These are phyloP conservation scores for Chloromyia formosa DNA, from an alignment of 2,888 invertebrate species.

Conservation along the genomic window DNA sequence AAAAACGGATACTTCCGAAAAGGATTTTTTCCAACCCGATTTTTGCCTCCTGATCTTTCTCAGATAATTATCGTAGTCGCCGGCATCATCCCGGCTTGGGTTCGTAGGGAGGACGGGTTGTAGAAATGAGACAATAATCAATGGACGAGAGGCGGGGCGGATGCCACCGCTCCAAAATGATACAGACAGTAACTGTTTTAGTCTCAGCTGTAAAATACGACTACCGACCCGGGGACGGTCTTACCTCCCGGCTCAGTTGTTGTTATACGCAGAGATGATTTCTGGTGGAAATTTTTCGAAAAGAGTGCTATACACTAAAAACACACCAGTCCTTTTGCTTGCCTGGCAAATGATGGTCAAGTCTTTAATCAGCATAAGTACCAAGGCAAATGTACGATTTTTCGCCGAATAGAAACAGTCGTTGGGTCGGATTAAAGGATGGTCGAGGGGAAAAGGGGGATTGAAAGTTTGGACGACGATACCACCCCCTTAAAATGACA, in stretches of 20 bases:
- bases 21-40: conserved; percentile 11
- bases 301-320: neutral
- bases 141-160: too few species aligned
- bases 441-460: neutral
- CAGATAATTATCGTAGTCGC: conserved; percentile 34
- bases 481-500: neutral
- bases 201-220: conserved; percentile 16
- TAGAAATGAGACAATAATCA: conserved; percentile 6
- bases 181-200: neutral
- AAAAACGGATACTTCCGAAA: conserved; percentile 41
- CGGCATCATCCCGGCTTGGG: too few species aligned
- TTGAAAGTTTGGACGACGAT: neutral
- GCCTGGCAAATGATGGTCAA: conserved; percentile 48
- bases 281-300: neutral
- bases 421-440: neutral
- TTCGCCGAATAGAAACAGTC: neutral
- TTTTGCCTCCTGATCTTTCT: conserved; percentile 40
- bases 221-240: neutral
- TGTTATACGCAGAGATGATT: conserved; percentile 12
- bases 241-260: neutral
- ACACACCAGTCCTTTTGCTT: conserved; percentile 38
- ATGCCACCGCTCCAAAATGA: too few species aligned
- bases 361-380: conserved; percentile 49
- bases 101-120: neutral
- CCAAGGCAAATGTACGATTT: conserved; percentile 23